Conservation (phyloP, 2,113 vertebrate species). For the Corythornis vintsioides region DNA sequence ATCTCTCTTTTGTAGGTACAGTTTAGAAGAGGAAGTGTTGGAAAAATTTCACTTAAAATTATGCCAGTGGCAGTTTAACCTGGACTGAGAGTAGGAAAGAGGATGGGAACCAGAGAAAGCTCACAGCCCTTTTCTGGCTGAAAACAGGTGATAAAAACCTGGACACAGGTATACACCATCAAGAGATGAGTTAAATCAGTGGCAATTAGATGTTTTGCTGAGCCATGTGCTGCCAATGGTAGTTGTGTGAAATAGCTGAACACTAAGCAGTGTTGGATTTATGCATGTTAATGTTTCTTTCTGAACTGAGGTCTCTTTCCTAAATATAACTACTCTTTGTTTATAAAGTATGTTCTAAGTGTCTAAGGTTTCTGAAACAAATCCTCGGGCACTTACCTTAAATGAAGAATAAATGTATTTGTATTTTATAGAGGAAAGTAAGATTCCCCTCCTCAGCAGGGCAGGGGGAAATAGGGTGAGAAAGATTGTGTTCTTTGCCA, state of each 20-base stretch:
- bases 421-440: not conserved
- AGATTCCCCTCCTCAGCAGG: not conserved
- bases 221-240: not conserved
- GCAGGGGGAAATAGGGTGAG: too few species aligned
- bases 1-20: not conserved
- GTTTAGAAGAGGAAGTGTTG: not conserved
- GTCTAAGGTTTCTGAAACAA: not conserved
- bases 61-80: not conserved
- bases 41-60: not conserved
- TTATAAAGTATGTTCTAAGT: not conserved
- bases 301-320: not conserved
- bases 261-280: not conserved
- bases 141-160: not conserved
- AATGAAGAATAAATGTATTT: not conserved
- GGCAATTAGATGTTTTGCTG: not conserved
- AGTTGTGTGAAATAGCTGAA: not conserved
- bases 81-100: not conserved
- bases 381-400: not conserved
- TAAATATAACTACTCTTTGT: not conserved
- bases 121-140: not conserved
- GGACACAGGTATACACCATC: not conserved
- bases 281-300: not conserved
- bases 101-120: not conserved
- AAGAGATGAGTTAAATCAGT: not conserved
- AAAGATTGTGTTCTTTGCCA: not conserved